These are phyloP conservation scores for Tinamus major DNA, from an alignment of 2,797 vertebrate genomes.

Conservation along the genomic window DNA sequence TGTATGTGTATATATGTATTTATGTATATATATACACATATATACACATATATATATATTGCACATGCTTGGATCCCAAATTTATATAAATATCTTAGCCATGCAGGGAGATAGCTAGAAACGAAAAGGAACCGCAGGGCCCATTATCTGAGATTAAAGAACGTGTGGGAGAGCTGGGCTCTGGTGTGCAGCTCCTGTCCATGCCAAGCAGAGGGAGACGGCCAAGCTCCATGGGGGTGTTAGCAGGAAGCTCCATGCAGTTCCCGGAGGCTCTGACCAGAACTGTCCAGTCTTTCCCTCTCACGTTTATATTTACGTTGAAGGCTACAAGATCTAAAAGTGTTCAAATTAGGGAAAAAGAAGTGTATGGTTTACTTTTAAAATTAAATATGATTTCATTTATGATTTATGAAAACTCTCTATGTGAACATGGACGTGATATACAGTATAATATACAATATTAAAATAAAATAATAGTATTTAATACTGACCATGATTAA, in stretches of 20 bases:
- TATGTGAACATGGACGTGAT: neutral
- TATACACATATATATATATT: neutral
- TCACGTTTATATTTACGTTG: neutral
- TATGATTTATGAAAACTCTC: neutral
- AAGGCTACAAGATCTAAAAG: neutral
- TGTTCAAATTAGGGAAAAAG: neutral
- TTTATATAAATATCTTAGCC: neutral
- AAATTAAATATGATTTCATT: neutral
- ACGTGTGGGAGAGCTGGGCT: neutral
- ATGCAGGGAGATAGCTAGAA: neutral
- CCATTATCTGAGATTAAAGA: neutral
- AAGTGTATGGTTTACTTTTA: neutral
- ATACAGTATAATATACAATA: too few relatives aligned
- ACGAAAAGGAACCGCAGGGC: neutral
- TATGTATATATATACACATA: neutral
- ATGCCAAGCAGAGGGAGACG: neutral
- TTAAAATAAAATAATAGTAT: neutral
- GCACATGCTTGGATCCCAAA: fast-evolving
- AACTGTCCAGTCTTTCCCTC: neutral
- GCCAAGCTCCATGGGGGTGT: neutral
- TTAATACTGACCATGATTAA: neutral
- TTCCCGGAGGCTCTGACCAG: neutral
- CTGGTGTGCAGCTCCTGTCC: neutral
- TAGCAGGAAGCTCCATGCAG: neutral
- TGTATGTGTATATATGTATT: neutral